Evolutionary conservation across 2,113 vertebrate genomes (phyloP).

Genomic region (Aleadryas rufinucha): DNA sequence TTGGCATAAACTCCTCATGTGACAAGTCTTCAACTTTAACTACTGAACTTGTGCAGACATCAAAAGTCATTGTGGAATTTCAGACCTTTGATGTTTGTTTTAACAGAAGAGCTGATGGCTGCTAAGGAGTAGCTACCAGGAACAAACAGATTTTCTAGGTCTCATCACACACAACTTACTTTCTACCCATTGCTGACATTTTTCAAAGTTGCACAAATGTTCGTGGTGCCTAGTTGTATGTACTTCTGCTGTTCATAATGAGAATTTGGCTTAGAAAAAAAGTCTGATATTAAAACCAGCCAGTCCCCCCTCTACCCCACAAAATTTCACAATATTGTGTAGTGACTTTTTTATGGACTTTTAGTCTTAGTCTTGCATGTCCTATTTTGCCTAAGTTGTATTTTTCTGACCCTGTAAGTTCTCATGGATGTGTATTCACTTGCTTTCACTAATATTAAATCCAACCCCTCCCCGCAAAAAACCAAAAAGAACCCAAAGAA

Average conservation of each 20-base stretch:
- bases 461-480: neutral
- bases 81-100: constrained; percentile 58
- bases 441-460: neutral
- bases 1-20: constrained; percentile 36
- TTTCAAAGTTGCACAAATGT: constrained; percentile 17
- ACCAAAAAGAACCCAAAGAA: neutral
- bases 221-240: neutral
- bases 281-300: neutral
- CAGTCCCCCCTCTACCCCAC: fast-evolving
- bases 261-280: neutral
- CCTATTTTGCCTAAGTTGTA: neutral
- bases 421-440: neutral
- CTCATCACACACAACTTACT: constrained; percentile 27
- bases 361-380: neutral
- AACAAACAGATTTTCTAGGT: constrained; percentile 59
- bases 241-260: neutral
- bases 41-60: constrained; percentile 32
- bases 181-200: constrained; percentile 21
- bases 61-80: constrained; percentile 60
- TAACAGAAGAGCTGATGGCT: constrained; percentile 39
- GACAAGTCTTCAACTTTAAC: constrained; percentile 50
- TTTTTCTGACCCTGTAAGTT: neutral
- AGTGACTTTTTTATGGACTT: neutral
- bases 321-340: neutral
- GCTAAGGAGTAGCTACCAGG: constrained; percentile 37